Evolutionary conservation across 2,888 invertebrate species (phyloP).

Genomic region (Serrognathus titanus): DNA sequence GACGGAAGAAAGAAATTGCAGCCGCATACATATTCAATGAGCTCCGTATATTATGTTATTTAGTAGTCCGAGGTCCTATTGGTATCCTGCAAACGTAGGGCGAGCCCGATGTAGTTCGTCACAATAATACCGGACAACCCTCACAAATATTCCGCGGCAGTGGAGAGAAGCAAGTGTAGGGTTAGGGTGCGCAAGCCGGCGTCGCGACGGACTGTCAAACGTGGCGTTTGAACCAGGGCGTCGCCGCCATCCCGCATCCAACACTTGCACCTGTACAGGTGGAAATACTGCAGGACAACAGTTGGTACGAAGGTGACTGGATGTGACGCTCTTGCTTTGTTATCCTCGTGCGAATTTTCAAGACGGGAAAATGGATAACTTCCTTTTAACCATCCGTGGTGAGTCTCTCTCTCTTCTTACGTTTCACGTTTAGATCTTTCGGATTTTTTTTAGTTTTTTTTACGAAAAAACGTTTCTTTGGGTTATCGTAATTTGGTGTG

Average conservation of each 20-base stretch:
- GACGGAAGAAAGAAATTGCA: neutral
- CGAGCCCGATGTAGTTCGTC: slow-evolving; percentile 17
- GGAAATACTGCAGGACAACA: slow-evolving; percentile 28
- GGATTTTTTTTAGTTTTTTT: too few species aligned
- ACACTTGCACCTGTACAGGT: slow-evolving; percentile 41
- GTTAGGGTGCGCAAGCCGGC: slow-evolving; percentile 34
- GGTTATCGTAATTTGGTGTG: too few species aligned
- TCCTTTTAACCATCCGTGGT: slow-evolving; percentile 25
- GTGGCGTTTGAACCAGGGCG: slow-evolving; percentile 47
- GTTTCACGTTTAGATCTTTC: too few species aligned
- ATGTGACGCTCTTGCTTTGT: slow-evolving; percentile 8
- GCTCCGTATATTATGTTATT: slow-evolving; percentile 13
- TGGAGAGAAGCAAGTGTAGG: slow-evolving; percentile 23
- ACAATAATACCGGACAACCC: slow-evolving; percentile 21
- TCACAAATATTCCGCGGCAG: slow-evolving; percentile 17
- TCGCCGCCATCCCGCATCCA: slow-evolving; percentile 39
- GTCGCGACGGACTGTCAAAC: slow-evolving; percentile 44
- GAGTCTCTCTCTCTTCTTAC: slow-evolving; percentile 18
- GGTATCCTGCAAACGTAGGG: slow-evolving; percentile 18
- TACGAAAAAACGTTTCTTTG: too few species aligned
- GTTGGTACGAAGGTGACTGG: slow-evolving; percentile 12
- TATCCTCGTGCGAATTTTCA: slow-evolving; percentile 11
- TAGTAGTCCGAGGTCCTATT: slow-evolving; percentile 9
- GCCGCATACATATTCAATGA: slow-evolving; percentile 12
- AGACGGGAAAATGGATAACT: slow-evolving; percentile 23